Percentiles rank a stretch among this genome's conserved stretches.
Conservation (phyloP, 2,888 invertebrate species). For the Leptinotarsa haldemani region DNA sequence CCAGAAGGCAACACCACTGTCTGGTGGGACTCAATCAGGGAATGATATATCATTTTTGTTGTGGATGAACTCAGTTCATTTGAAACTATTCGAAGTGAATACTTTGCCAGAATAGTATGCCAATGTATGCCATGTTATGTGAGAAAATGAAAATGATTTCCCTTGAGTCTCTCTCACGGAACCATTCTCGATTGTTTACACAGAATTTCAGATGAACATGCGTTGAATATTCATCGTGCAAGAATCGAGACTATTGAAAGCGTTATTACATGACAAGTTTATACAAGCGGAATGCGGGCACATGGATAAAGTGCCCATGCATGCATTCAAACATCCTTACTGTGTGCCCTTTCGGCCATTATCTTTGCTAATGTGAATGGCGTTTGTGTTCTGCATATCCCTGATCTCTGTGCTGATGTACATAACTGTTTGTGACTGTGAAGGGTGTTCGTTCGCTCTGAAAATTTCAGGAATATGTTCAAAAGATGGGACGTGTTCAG, state of each 20-base stretch:
- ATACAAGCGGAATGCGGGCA: conserved; percentile 33
- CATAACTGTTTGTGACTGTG: neutral
- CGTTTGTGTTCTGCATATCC: conserved; percentile 24
- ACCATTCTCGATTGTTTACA: no score
- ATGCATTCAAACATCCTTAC: conserved; percentile 21
- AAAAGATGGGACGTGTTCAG: no score
- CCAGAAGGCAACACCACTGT: no score
- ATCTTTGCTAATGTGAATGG: conserved; percentile 34
- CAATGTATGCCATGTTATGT: no score
- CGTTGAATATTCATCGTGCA: conserved; percentile 7
- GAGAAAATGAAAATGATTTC: no score
- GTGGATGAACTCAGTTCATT: no score
- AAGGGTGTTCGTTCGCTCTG: neutral
- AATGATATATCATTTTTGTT: no score
- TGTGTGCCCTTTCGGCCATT: conserved; percentile 30
- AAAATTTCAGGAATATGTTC: no score
- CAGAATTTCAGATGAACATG: neutral
- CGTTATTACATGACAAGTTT: conserved; percentile 15
- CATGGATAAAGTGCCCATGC: conserved; percentile 21
- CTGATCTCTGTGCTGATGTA: neutral
- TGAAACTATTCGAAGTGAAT: no score
- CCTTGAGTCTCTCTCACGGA: no score
- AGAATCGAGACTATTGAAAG: conserved; percentile 13
- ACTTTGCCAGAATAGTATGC: no score
- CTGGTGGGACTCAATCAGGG: no score